phyloP scores from a whole-genome alignment of 2,113 vertebrate species.

The Grantiella picta region DNA sequence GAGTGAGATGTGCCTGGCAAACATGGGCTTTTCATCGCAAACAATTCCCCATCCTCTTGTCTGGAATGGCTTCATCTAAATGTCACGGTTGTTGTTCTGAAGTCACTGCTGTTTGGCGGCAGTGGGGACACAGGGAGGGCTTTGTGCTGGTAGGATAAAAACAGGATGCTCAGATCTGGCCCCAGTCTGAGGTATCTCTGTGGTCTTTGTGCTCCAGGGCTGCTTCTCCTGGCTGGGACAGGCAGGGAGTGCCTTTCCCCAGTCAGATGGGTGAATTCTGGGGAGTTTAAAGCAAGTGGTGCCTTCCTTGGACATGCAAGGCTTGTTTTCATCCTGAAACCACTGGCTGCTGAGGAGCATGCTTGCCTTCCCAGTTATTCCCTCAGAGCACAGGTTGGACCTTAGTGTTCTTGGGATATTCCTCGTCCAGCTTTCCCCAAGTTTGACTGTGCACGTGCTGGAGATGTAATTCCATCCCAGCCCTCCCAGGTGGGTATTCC shows the following conservation, averaged over 20 bases:
- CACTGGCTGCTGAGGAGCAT: neutral
- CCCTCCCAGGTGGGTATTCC: neutral
- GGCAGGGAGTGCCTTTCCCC: neutral
- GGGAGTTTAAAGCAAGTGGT: neutral
- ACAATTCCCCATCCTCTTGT: neutral
- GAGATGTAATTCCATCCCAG: neutral
- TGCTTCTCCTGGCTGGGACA: neutral
- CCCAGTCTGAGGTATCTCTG: neutral
- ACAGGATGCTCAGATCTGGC: neutral
- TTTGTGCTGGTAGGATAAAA: neutral
- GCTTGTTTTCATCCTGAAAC: neutral
- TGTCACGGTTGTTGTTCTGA: neutral
- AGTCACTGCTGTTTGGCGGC: neutral
- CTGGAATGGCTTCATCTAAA: neutral
- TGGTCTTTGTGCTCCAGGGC: neutral
- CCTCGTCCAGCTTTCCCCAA: neutral
- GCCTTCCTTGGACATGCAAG: neutral
- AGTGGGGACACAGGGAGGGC: neutral
- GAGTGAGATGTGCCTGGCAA: neutral
- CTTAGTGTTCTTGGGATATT: neutral
- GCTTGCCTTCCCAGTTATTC: neutral
- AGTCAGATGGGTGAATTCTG: neutral
- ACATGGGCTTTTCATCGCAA: neutral
- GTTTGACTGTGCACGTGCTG: neutral
- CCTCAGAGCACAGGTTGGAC: neutral